Evolutionary conservation across 2,797 vertebrate genomes (phyloP).

Genomic region (Loris lydekkerianus): DNA sequence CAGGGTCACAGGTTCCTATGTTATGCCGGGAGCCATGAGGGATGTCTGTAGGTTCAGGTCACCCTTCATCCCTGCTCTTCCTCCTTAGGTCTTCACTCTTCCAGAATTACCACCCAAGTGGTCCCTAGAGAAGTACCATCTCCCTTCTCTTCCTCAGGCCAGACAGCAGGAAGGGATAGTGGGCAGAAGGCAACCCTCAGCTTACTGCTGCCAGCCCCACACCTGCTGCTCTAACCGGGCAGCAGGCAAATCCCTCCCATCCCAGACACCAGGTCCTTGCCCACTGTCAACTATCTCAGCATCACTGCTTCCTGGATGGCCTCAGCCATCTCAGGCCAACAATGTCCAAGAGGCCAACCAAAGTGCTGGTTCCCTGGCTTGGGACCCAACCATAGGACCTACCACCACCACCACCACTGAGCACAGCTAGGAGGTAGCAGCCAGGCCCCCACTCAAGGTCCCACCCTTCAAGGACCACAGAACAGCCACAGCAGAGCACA

Average conservation of each 20-base stretch:
- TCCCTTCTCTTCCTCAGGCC: not conserved
- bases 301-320: not conserved
- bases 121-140: not conserved
- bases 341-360: not conserved
- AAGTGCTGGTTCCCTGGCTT: not conserved
- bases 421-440: not conserved
- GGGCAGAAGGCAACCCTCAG: not conserved
- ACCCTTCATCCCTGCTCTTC: not conserved
- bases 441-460: not conserved
- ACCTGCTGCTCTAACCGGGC: not conserved
- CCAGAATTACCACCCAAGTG: not conserved
- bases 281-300: no score
- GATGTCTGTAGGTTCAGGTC: accelerated
- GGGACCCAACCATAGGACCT: accelerated
- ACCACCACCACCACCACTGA: not conserved
- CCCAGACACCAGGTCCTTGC: not conserved
- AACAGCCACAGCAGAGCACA: not conserved
- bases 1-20: accelerated
- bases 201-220: no score
- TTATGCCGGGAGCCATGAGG: not conserved
- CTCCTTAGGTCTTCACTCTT: not conserved
- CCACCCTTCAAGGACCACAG: not conserved
- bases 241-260: accelerated
- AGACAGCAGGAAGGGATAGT: not conserved
- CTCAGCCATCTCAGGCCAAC: not conserved